phyloP scores from a whole-genome alignment of 2,113 vertebrate species.

The Epinephelus cyanopodus region DNA sequence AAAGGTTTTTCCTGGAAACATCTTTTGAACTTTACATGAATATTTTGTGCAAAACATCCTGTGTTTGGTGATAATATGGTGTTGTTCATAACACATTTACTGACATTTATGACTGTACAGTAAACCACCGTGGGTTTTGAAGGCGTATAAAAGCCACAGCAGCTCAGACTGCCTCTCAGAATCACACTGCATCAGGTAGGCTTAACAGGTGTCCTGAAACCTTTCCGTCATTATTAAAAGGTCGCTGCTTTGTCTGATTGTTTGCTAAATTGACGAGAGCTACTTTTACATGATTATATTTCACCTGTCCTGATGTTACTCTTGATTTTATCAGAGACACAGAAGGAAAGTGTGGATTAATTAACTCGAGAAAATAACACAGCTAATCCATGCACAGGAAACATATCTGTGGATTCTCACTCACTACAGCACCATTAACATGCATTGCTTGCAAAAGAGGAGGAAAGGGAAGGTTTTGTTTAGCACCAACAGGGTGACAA shows the following conservation, averaged over 20 bases:
- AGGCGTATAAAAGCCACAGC: slow-evolving; percentile 69
- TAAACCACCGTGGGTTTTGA: slow-evolving; percentile 50
- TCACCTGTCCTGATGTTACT: background rate
- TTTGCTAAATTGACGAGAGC: background rate
- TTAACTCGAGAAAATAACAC: background rate
- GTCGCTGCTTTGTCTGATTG: background rate
- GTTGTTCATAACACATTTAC: slow-evolving; percentile 60
- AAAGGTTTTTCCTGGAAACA: slow-evolving; percentile 51
- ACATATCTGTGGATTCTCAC: slow-evolving; percentile 14
- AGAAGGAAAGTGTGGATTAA: background rate
- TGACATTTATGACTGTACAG: slow-evolving; percentile 73
- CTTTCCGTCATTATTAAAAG: slow-evolving; percentile 5
- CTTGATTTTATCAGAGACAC: slow-evolving; percentile 21
- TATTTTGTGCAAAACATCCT: slow-evolving; percentile 71
- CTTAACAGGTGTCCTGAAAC: slow-evolving; percentile 39
- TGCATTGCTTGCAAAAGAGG: background rate
- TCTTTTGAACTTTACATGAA: slow-evolving; percentile 59
- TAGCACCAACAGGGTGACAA: slow-evolving; percentile 10
- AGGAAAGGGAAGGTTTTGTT: slow-evolving; percentile 43
- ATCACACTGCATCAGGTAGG: slow-evolving; percentile 60
- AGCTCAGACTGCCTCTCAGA: slow-evolving; percentile 5
- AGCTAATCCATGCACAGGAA: background rate
- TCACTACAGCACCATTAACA: background rate
- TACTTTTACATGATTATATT: background rate
- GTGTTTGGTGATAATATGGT: slow-evolving; percentile 67